Percentiles rank a stretch among this genome's conserved stretches.
Conservation (phyloP, 2,888 invertebrate genomes). For the Leptinotarsa haldemani region DNA sequence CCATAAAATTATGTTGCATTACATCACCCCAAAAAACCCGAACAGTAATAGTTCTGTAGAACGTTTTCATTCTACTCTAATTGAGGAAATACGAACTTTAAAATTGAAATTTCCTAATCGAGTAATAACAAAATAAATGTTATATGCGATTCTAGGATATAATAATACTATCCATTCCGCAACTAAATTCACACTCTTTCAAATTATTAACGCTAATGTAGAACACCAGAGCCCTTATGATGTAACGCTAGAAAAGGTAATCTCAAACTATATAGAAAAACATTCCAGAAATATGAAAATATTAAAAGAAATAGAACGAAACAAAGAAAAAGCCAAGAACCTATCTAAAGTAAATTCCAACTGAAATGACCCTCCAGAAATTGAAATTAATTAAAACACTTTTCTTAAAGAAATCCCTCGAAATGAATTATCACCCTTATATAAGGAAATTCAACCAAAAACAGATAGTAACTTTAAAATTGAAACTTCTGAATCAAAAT, state of each 20-base stretch:
- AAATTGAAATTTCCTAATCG: not conserved
- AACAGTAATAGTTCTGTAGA: conserved; percentile 38
- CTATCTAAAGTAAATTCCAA: not conserved
- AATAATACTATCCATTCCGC: too few relatives aligned
- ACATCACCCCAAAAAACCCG: conserved; percentile 33
- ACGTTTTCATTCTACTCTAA: conserved; percentile 19
- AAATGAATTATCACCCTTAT: not conserved
- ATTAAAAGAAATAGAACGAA: not conserved
- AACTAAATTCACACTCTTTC: too few relatives aligned
- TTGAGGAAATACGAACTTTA: not conserved
- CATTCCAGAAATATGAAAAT: not conserved
- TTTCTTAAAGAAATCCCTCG: not conserved
- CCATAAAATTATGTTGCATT: conserved; percentile 35
- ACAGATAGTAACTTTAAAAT: not conserved
- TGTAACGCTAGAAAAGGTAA: not conserved
- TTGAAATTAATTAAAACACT: not conserved
- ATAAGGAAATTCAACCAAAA: not conserved
- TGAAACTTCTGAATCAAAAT: too few relatives aligned
- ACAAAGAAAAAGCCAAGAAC: not conserved
- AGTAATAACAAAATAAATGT: too few relatives aligned
- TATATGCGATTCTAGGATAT: not conserved
- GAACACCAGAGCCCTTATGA: not conserved
- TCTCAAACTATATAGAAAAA: not conserved
- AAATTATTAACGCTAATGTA: too few relatives aligned
- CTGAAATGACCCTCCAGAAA: not conserved